Conservation (phyloP, 2,888 invertebrate genomes). For the Steromphala cineraria region DNA sequence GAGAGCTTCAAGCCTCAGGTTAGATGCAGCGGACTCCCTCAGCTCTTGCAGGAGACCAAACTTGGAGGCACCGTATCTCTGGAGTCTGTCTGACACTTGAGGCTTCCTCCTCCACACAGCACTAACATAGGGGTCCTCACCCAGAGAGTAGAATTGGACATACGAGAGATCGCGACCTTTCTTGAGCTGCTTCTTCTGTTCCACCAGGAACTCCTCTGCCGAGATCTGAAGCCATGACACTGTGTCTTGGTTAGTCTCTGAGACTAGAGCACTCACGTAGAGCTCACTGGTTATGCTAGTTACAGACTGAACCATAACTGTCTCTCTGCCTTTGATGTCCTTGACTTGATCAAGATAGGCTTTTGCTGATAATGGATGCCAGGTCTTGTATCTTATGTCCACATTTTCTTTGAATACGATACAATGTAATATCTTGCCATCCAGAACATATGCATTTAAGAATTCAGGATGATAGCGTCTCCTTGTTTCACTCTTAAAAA, state of each 20-base stretch:
- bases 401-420: conserved; percentile 30
- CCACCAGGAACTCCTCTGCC: conserved; percentile 56
- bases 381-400: not conserved
- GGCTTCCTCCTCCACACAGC: conserved; percentile 55
- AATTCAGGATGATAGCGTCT: conserved; percentile 18
- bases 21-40: conserved; percentile 52
- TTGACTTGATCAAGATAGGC: not conserved
- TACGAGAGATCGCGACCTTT: conserved; percentile 44
- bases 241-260: not conserved
- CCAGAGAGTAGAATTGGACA: conserved; percentile 60
- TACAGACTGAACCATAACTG: conserved; percentile 20
- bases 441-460: conserved; percentile 32
- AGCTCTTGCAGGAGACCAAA: conserved; percentile 68
- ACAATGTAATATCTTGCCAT: conserved; percentile 27
- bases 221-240: conserved; percentile 49
- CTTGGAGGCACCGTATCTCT: conserved; percentile 62
- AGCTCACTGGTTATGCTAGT: not conserved
- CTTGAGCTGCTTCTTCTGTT: conserved; percentile 47
- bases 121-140: conserved; percentile 54
- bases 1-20: conserved; percentile 54
- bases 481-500: conserved; percentile 13
- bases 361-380: not conserved
- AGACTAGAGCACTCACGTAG: conserved; percentile 27
- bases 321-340: not conserved
- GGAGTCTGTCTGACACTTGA: conserved; percentile 50